These are phyloP conservation scores for Cyprichromis sp. DNA, from an alignment of 2,113 vertebrate genomes.

Conservation along the genomic window DNA sequence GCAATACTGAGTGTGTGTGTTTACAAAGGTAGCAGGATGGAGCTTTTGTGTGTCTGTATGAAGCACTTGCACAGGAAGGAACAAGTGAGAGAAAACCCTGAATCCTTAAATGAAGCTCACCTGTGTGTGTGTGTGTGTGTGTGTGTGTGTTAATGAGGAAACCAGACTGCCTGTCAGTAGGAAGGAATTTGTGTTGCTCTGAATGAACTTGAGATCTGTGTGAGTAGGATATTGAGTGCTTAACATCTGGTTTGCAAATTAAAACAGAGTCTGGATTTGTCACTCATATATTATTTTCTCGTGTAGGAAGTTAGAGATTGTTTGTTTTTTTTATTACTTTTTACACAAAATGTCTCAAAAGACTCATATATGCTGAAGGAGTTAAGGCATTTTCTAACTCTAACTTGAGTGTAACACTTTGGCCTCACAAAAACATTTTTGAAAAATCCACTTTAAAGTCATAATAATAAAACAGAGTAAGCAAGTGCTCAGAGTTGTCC, in stretches of 20 bases:
- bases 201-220: constrained; percentile 67
- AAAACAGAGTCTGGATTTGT: constrained; percentile 33
- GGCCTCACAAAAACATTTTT: not conserved
- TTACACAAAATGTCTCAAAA: not conserved
- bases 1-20: not conserved
- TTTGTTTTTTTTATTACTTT: not conserved
- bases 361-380: not conserved
- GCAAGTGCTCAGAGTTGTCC: not conserved
- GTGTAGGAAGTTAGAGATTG: constrained; percentile 24
- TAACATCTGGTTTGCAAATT: constrained; percentile 67
- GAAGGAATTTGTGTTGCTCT: constrained; percentile 63
- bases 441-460: not conserved
- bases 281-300: constrained; percentile 60
- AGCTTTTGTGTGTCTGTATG: not conserved
- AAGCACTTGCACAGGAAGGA: not conserved
- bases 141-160: constrained; percentile 42
- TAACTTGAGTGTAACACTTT: not conserved
- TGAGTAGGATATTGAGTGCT: constrained; percentile 58
- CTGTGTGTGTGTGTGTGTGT: not conserved
- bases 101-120: constrained; percentile 17
- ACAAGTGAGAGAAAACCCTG: not conserved
- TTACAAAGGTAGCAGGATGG: not conserved
- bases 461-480: not conserved
- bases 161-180: constrained; percentile 60
- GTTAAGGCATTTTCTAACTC: not conserved